These are phyloP conservation scores for Pardalotus punctatus DNA, from an alignment of 2,113 vertebrate genomes.

Conservation along the genomic window DNA sequence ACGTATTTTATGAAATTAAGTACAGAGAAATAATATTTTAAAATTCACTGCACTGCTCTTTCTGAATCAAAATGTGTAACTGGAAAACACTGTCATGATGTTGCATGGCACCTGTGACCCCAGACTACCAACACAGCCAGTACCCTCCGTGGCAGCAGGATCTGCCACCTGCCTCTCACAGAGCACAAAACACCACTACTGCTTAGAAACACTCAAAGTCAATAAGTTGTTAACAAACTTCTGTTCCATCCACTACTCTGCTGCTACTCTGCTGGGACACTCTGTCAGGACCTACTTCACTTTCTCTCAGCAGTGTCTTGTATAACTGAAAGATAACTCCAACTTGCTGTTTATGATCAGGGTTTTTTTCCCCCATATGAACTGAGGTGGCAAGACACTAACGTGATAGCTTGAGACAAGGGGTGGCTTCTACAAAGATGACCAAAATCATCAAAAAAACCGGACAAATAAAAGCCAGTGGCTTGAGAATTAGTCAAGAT, in stretches of 20 bases:
- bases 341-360: neutral
- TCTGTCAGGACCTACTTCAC: neutral
- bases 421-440: neutral
- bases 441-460: neutral
- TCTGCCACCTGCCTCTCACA: neutral
- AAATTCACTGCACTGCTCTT: neutral
- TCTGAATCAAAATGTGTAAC: neutral
- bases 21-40: neutral
- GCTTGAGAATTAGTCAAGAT: neutral
- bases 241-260: neutral
- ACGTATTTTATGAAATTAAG: neutral
- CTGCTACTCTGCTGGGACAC: neutral
- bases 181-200: neutral
- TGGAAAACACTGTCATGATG: neutral
- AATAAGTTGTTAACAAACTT: neutral
- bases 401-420: neutral
- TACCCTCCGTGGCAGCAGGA: neutral
- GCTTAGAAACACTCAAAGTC: neutral
- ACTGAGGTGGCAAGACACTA: neutral
- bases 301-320: neutral
- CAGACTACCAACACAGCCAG: rapidly evolving
- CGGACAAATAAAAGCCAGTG: neutral
- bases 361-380: neutral
- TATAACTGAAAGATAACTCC: neutral
- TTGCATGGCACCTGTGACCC: neutral